Evolutionary conservation across 2,113 vertebrate genomes (phyloP), one percentile per base, ranked within the genome.

Genomic region (Raja brachyura): DNA sequence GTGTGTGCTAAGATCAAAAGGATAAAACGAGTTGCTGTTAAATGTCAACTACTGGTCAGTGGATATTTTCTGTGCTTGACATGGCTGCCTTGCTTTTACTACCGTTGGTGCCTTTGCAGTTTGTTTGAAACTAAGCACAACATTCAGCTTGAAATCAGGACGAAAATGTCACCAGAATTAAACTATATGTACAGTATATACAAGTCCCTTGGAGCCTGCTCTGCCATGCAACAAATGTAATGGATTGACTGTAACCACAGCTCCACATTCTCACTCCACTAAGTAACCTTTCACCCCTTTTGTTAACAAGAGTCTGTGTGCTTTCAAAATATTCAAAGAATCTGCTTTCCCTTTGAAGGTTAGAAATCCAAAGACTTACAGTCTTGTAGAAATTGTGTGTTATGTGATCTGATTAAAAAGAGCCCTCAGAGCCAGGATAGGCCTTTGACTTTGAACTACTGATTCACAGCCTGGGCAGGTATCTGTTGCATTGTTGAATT

Each of bases 21-120:
- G 28, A 79, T 73, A 73, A 54, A 70, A 74, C 25, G 33, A 0
- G 33, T 48, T 92, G 6, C 90, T 92, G 68, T 2, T 92, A 73
- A 92, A 54, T 92, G 88, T 92, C 88, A 92, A 73, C 20, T 92
- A 33, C 66, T 92, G 66, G 33, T 92, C 90, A 92, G 39, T 54
- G 39, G 68, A 20, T 39, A 14, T 74, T 74, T 92, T 92, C 33
- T 73, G 90, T 54, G 25, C 33, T 92, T 68, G 54, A 54, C 48
- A 33, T 73, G 22, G 20, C 39, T 70, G 63, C 66, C 14, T 66
- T 68, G 66, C 31, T 90, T 63, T 90, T 90, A 31, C 1, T 90
- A 22, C 31, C 61, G 3, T 20, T 54, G 39, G 16, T 74, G 22
- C 90, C 66, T 54, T 22, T 25, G 20, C 11, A 22, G 31, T 90